Percentiles rank a stretch among this genome's conserved stretches.
Evolutionary conservation across 2,113 vertebrate genomes (phyloP).

Genomic region (Gasterosteus nipponicus): DNA sequence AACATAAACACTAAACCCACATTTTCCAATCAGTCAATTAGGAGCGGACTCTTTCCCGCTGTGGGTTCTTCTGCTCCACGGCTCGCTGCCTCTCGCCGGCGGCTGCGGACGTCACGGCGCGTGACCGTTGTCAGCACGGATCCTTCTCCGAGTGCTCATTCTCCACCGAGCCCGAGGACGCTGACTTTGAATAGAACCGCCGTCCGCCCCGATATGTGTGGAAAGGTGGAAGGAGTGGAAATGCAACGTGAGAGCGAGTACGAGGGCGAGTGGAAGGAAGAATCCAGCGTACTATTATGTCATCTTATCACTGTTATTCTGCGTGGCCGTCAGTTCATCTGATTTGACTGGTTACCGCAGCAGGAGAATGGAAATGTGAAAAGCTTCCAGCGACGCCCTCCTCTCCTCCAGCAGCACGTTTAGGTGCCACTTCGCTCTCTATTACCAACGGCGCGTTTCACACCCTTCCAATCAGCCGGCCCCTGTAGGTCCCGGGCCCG

Average conservation of each 20-base stretch:
- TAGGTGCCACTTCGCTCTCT: constrained; percentile 34
- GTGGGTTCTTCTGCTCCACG: not conserved
- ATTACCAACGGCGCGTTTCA: constrained; percentile 47
- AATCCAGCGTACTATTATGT: constrained; percentile 9
- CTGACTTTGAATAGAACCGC: constrained; percentile 1
- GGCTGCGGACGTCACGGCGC: not conserved
- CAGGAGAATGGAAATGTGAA: constrained; percentile 11
- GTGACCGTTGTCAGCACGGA: not conserved
- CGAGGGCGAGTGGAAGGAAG: not conserved
- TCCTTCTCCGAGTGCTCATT: not conserved
- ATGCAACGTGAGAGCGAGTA: constrained; percentile 1
- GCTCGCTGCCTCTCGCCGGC: constrained; percentile 18
- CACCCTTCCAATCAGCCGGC: constrained; percentile 22
- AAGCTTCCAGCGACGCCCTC: not conserved
- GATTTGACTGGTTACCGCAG: constrained; percentile 26
- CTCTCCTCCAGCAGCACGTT: constrained; percentile 13
- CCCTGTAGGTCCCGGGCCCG: constrained; percentile 14
- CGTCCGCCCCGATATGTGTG: constrained; percentile 2
- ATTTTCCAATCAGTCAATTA: not conserved
- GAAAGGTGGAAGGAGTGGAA: constrained; percentile 1
- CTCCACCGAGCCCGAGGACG: not conserved
- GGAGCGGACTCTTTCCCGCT: constrained; percentile 1
- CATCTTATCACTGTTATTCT: constrained; percentile 37
- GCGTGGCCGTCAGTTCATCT: constrained; percentile 41
- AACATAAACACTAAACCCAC: not conserved